Evolutionary conservation across 2,113 vertebrate species (phyloP), one percentile per base, ranked within the genome.

Genomic region (Sprattus sprattus): DNA sequence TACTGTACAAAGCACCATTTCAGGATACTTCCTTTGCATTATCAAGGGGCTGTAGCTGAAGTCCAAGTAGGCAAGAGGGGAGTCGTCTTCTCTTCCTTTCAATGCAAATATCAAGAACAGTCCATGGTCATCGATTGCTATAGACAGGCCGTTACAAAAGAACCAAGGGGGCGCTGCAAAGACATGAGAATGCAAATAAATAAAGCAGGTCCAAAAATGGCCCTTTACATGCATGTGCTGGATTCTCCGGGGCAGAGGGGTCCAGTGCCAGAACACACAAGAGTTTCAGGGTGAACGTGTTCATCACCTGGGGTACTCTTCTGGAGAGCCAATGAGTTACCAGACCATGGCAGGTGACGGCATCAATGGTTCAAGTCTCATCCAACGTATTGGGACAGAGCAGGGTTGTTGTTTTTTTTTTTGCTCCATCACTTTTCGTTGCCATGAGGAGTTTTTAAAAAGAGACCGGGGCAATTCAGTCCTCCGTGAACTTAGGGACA

Each of bases 141-240:
- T 85, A 83, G 85, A 91, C 91, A 91, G 71, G 28, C 71, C 39
- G 71, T 15, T 78, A 78, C 28, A 85, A 89, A 67, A 91, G 39
- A 84, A 86, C 50, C 84, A 86, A 49, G 82, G 86, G 89, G 25
- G 28, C 44, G 47, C 86, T 52, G 46, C 88, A 80, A 84, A 85
- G 87, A 75, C 18, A 86, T 47, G 64, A 90, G 85, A 89, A 81
- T 64, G 86, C 86, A 89, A 92, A 93, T 92, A 91, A 90, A 92
- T 90, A 90, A 85, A 83, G 46, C 86, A 78, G 13, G 25, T 78
- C 15, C 71, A 39, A 78, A 28, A 75, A 32, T 4, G 71, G 39
- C 71, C 71, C 71, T 39, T 4, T 78, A 78, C 71, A 44, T 78
- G 71, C 71, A 78, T 45, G 2, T 15, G 83, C 81, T 85, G 86